These are phyloP conservation scores for Hyposoter didymator DNA, from an alignment of 2,888 invertebrate genomes.

Conservation along the genomic window DNA sequence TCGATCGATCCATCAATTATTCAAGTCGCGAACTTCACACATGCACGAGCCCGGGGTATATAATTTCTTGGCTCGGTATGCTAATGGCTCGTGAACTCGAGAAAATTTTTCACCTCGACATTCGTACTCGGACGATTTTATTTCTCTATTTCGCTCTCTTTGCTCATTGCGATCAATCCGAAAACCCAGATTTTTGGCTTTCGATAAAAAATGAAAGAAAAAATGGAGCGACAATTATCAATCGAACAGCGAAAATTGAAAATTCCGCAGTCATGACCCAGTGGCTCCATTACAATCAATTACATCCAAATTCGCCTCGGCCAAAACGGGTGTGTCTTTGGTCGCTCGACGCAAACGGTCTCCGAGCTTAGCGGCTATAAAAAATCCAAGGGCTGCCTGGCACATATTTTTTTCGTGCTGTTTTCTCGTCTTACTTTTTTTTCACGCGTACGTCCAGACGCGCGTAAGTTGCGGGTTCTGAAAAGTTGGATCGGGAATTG, in stretches of 20 bases:
- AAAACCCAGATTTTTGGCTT: background rate
- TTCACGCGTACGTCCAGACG: slow-evolving; percentile 38
- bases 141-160: background rate
- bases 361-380: slow-evolving; percentile 15
- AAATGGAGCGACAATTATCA: no score
- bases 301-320: slow-evolving; percentile 38
- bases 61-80: slow-evolving; percentile 33
- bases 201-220: background rate
- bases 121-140: background rate
- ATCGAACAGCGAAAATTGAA: no score
- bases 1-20: slow-evolving; percentile 60
- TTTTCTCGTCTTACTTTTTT: slow-evolving; percentile 35
- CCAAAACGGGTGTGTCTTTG: slow-evolving; percentile 44
- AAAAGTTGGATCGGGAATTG: slow-evolving; percentile 62
- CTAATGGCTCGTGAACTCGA: slow-evolving; percentile 42
- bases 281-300: slow-evolving; percentile 70
- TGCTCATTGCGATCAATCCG: background rate
- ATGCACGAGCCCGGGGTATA: slow-evolving; percentile 49
- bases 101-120: slow-evolving; percentile 5
- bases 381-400: background rate
- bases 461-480: slow-evolving; percentile 51
- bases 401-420: slow-evolving; percentile 13
- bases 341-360: background rate
- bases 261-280: slow-evolving; percentile 71
- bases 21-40: slow-evolving; percentile 50